Percentiles rank a stretch among this genome's conserved stretches.
phyloP scores from a whole-genome alignment of 2,113 vertebrate species.

The Bathybates hornii region DNA sequence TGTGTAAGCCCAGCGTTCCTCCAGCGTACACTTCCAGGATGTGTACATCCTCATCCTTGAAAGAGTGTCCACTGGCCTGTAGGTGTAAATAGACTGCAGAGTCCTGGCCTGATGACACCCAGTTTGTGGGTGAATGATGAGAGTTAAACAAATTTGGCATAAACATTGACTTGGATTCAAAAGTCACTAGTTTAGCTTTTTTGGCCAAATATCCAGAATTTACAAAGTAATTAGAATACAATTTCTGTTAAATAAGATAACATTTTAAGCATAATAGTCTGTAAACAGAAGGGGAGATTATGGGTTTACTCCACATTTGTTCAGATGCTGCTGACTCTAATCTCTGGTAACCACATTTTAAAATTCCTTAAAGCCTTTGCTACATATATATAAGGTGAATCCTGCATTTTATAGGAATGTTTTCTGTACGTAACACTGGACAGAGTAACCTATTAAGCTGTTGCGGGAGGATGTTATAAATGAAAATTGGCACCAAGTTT shows the following conservation, averaged over 20 bases:
- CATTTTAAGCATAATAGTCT: not conserved
- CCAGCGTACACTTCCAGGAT: not conserved
- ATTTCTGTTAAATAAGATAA: not conserved
- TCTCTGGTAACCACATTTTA: not conserved
- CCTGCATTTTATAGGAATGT: conserved; percentile 14
- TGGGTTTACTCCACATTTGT: not conserved
- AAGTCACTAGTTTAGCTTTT: not conserved
- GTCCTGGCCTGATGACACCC: not conserved
- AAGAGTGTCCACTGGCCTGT: not conserved
- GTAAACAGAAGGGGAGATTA: not conserved
- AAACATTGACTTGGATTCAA: not conserved
- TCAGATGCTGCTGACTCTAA: not conserved
- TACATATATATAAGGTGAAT: not conserved
- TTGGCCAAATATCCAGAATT: not conserved
- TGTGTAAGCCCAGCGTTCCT: not conserved
- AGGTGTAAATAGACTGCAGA: fast-evolving
- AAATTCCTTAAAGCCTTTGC: not conserved
- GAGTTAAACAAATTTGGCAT: not conserved
- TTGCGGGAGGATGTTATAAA: conserved; percentile 99
- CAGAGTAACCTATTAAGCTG: conserved; percentile 97
- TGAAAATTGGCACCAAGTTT: conserved; percentile 86
- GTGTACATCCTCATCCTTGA: fast-evolving
- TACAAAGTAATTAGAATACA: not conserved
- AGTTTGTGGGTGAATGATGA: not conserved
- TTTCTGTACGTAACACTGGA: conserved; percentile 79